Evolutionary conservation across 92 coral and sea anemone species (phyloP), one percentile per base, ranked within the genome.

Genomic region (Virgularia gustaviana): DNA sequence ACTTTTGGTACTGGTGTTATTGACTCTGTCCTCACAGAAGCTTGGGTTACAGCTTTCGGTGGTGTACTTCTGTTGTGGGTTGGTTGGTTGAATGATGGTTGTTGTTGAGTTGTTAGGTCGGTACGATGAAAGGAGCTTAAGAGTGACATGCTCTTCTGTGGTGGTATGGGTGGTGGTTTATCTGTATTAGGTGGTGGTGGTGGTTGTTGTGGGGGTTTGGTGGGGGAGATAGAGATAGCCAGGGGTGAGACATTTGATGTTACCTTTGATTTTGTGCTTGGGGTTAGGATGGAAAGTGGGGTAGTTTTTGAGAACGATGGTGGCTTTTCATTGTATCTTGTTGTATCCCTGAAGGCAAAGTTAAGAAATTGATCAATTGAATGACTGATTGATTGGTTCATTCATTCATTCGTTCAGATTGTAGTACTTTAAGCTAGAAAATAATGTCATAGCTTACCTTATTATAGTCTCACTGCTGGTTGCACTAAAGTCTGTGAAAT

Each of bases 401-500:
- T 4, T 47, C n/a, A n/a, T n/a, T n/a, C n/a, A 47, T 47, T 16
- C 16, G 23, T 5, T 18, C 36, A 34, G 11, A 44, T 15, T 11
- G 25, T 6, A 19, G 9, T 6, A 11, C 58, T 23, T 9, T 8
- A 51, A 19, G 6, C 9, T 10, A 51, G 19, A 23, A 6, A 22
- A 10, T 51, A 11, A 9, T 6, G 9, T 51, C 9, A 51, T 51
- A 37, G 9, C 19, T 7, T 60, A 60, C 66, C 66, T 60, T 19
- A 60, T 16, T 15, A 60, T 60, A 0, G 47, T 49, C 15, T 68
- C 75, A 3, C 75, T 49, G 13, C 87, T 92, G 45, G 89, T 84
- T 22, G 96, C 83, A 67, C 98, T 92, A 37, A 92, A 92, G 78
- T 92, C 98, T 73, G 85, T 92, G 80, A 84, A 92, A 32, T 89